phyloP scores from a whole-genome alignment of 2,888 invertebrate species.

The Morpho achilles region DNA sequence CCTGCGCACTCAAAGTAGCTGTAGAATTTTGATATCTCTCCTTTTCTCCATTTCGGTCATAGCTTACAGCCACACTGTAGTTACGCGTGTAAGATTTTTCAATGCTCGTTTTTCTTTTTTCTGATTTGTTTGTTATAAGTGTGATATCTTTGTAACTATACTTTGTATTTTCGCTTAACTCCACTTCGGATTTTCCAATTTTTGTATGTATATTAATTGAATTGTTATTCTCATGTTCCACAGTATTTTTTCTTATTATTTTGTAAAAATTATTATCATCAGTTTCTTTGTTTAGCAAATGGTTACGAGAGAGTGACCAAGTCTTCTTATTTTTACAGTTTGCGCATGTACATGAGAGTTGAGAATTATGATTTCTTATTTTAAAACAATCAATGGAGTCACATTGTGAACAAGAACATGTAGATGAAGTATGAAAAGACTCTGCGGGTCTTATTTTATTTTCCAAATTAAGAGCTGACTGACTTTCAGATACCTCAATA shows the following conservation, averaged over 20 bases:
- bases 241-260: background rate
- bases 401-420: constrained; percentile 48
- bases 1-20: constrained; percentile 45
- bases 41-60: constrained; percentile 23
- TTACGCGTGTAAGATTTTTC: constrained; percentile 16
- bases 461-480: background rate
- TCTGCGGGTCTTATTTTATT: background rate
- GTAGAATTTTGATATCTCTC: constrained; percentile 29
- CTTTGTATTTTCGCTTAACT: constrained; percentile 12
- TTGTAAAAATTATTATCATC: background rate
- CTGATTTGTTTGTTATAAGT: constrained; percentile 4
- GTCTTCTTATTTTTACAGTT: constrained; percentile 5
- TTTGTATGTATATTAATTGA: background rate
- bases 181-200: constrained; percentile 8
- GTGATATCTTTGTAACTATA: constrained; percentile 8
- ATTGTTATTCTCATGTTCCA: constrained; percentile 4
- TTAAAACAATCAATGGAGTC: constrained; percentile 39
- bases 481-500: background rate
- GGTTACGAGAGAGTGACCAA: constrained; percentile 4
- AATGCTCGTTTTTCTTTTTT: constrained; percentile 4
- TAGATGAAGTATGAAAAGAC: constrained; percentile 15
- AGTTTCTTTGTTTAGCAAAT: background rate
- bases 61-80: constrained; percentile 12
- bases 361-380: constrained; percentile 32
- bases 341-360: constrained; percentile 30